phyloP scores from a whole-genome alignment of 2,113 vertebrate genomes.

The Urocynchramus pylzowi region DNA sequence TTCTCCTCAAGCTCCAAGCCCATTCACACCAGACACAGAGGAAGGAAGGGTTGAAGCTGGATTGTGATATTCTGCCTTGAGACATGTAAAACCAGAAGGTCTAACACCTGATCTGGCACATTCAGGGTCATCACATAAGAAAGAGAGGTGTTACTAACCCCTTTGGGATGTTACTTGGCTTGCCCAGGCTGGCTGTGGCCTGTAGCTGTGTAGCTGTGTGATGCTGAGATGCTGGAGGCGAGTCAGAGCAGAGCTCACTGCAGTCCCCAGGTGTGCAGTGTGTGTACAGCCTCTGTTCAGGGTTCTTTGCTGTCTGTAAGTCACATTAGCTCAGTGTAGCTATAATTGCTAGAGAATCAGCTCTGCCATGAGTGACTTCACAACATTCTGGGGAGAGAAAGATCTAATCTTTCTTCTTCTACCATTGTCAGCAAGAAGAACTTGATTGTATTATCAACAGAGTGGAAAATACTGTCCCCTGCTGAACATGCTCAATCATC shows the following conservation, averaged over 20 bases:
- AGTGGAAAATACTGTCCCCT: not conserved
- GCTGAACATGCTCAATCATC: not conserved
- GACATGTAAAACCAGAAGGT: not conserved
- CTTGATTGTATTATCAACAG: not conserved
- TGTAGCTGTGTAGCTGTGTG: not conserved
- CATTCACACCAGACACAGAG: not conserved
- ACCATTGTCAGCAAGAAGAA: not conserved
- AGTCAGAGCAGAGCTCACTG: not conserved
- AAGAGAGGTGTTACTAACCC: not conserved
- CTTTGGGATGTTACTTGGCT: not conserved
- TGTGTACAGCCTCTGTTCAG: fast-evolving
- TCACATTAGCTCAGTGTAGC: not conserved
- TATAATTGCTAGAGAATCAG: not conserved
- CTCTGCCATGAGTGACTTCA: not conserved
- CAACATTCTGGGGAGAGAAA: not conserved
- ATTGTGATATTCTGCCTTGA: not conserved
- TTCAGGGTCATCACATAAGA: not conserved
- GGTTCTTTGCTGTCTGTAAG: not conserved
- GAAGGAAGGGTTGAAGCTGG: not conserved
- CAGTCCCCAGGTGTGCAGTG: not conserved
- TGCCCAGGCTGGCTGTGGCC: not conserved
- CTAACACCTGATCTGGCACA: not conserved
- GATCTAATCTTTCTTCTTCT: not conserved
- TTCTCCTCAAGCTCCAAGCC: not conserved
- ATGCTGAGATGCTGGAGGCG: not conserved